Percentiles rank a stretch among this genome's conserved stretches.
These are phyloP conservation scores for Clarias macrocephalus DNA, from an alignment of 2,113 vertebrate genomes.

Conservation along the genomic window DNA sequence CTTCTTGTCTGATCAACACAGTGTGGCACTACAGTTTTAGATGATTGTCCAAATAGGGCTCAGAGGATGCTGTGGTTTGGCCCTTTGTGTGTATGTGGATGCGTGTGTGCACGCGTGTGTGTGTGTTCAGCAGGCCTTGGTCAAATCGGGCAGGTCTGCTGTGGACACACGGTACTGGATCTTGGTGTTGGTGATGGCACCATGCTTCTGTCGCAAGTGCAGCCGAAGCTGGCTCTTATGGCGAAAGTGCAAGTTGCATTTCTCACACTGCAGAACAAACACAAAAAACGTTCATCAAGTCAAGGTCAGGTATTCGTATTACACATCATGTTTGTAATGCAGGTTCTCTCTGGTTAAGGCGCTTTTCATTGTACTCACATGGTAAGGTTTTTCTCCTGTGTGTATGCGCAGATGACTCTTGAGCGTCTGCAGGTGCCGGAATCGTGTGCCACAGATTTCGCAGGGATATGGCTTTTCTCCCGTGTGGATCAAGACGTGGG, in stretches of 20 bases:
- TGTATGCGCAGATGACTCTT: slow-evolving; percentile 98
- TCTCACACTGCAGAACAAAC: slow-evolving; percentile 84
- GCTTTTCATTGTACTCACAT: slow-evolving; percentile 76
- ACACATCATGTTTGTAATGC: background rate
- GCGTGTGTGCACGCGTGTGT: background rate
- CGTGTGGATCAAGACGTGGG: slow-evolving; percentile 95
- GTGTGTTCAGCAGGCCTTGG: slow-evolving; percentile 82
- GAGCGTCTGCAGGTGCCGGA: slow-evolving; percentile 94
- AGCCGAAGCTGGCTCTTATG: slow-evolving; percentile 98
- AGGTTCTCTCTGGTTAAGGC: background rate
- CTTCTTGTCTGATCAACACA: slow-evolving; percentile 66
- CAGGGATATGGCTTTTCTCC: slow-evolving; percentile 98
- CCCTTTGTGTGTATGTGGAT: slow-evolving; percentile 20
- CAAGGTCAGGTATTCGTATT: background rate
- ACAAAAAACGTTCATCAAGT: background rate
- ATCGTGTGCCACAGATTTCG: slow-evolving; percentile 96
- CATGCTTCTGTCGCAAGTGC: slow-evolving; percentile 96
- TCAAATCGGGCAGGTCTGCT: slow-evolving; percentile 82
- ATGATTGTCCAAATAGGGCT: slow-evolving; percentile 75
- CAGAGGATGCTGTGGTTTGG: slow-evolving; percentile 69
- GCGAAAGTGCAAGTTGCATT: slow-evolving; percentile 98
- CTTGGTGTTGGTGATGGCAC: slow-evolving; percentile 99
- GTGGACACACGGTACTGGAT: slow-evolving; percentile 91
- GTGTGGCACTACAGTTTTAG: slow-evolving; percentile 78
- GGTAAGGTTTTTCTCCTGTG: slow-evolving; percentile 97